Percentiles rank a stretch among this genome's conserved stretches.
Evolutionary conservation across 1,140 invertebrate genomes (phyloP).

Genomic region (Plodia interpunctella): DNA sequence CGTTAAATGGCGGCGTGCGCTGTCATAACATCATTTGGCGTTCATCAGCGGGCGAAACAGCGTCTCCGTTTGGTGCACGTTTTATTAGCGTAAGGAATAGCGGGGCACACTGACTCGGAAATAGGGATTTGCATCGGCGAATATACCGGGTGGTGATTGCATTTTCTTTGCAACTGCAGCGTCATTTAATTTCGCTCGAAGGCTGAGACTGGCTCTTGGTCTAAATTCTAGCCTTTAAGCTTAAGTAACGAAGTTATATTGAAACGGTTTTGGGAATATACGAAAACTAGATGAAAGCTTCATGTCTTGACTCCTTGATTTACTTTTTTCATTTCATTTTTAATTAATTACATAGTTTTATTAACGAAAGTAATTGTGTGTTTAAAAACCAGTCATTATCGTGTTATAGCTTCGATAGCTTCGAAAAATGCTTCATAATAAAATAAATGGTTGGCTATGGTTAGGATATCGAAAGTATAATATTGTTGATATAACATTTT

Average conservation of each 20-base stretch:
- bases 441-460: too few species aligned
- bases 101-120: constrained; percentile 67
- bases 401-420: too few species aligned
- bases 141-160: constrained; percentile 66
- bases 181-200: constrained; percentile 66
- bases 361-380: too few species aligned
- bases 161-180: constrained; percentile 72
- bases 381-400: too few species aligned
- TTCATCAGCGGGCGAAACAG: constrained; percentile 73
- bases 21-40: constrained; percentile 75
- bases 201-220: constrained; percentile 32
- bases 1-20: constrained; percentile 75
- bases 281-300: constrained; percentile 14
- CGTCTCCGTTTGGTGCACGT: constrained; percentile 70
- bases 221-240: constrained; percentile 17
- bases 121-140: constrained; percentile 70
- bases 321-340: too few species aligned
- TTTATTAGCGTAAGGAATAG: constrained; percentile 76
- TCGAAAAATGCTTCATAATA: too few species aligned
- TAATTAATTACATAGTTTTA: too few species aligned
- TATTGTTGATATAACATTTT: too few species aligned
- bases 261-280: constrained; percentile 10
- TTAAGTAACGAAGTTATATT: too few species aligned
- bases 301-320: too few species aligned
- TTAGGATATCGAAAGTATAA: too few species aligned